phyloP scores from a whole-genome alignment of 1,140 invertebrate species.

The Pygmarrhopalites habei region DNA sequence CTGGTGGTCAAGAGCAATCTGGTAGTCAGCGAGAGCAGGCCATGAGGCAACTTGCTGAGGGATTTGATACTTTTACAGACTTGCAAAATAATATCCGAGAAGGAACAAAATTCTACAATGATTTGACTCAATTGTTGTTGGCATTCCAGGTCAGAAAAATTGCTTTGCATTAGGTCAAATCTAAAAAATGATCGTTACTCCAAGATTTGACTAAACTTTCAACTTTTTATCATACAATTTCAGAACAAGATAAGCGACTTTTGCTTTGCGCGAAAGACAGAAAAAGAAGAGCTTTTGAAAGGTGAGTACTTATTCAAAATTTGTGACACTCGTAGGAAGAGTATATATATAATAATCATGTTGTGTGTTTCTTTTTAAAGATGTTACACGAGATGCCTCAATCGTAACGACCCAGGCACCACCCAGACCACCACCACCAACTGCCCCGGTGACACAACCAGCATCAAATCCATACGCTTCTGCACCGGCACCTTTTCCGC shows the following conservation, averaged over 20 bases:
- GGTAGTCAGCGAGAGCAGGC: constrained; percentile 33
- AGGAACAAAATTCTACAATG: constrained; percentile 97
- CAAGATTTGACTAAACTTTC: too few species aligned
- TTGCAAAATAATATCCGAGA: constrained; percentile 83
- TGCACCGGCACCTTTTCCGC: constrained; percentile 31
- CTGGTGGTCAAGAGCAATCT: constrained; percentile 44
- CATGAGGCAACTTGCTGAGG: constrained; percentile 56
- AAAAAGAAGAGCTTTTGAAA: constrained; percentile 95
- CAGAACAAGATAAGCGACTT: constrained; percentile 98
- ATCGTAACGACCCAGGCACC: constrained; percentile 45
- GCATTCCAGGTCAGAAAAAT: too few species aligned
- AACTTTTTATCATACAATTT: too few species aligned
- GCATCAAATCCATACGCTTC: constrained; percentile 29
- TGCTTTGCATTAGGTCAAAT: too few species aligned
- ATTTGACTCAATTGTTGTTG: constrained; percentile 88
- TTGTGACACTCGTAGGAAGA: background rate
- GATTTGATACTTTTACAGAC: constrained; percentile 88
- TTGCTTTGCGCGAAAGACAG: constrained; percentile 96
- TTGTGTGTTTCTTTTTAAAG: too few species aligned
- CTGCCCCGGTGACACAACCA: constrained; percentile 39
- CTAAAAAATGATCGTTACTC: too few species aligned
- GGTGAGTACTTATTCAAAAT: too few species aligned
- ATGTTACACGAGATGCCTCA: constrained; percentile 55
- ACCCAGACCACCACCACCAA: constrained; percentile 38
- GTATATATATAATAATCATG: background rate